Evolutionary conservation across 2,113 vertebrate species (phyloP).

Genomic region (Silurus glanis): DNA sequence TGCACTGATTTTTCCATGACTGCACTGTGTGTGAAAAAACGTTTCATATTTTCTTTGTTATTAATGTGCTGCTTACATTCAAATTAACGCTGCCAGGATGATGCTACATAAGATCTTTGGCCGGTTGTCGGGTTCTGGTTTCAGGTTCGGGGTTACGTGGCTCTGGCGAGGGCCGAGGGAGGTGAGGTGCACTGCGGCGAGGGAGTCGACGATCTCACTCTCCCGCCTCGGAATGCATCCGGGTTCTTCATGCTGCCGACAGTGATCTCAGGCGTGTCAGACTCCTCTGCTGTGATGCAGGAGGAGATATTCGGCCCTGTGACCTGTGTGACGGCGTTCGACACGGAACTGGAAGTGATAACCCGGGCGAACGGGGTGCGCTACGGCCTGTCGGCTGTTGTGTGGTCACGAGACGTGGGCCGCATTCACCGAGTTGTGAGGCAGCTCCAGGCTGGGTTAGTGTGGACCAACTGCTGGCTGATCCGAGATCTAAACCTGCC

Average conservation of each 20-base stretch:
- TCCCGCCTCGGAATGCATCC: constrained; percentile 72
- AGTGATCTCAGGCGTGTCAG: constrained; percentile 80
- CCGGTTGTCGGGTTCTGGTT: constrained; percentile 27
- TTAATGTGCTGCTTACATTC: not conserved
- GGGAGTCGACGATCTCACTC: constrained; percentile 78
- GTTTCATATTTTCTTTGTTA: not conserved
- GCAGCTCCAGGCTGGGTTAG: constrained; percentile 83
- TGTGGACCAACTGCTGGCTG: constrained; percentile 98
- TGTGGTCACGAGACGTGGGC: constrained; percentile 87
- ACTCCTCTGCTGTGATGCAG: constrained; percentile 88
- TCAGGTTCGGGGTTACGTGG: constrained; percentile 85
- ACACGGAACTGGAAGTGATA: constrained; percentile 89
- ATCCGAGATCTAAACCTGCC: constrained; percentile 93
- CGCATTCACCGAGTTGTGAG: constrained; percentile 83
- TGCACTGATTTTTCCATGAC: not conserved
- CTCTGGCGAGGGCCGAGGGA: constrained; percentile 81
- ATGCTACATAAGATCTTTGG: not conserved
- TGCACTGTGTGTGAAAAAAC: too few species aligned
- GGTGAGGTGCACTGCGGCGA: constrained; percentile 87
- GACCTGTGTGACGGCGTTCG: constrained; percentile 85
- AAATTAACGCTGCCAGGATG: not conserved
- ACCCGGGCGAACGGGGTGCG: constrained; percentile 83
- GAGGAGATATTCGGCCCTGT: constrained; percentile 98
- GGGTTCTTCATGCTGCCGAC: constrained; percentile 95
- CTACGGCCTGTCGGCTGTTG: constrained; percentile 84